phyloP scores from a whole-genome alignment of 92 coral and sea anemone genomes.

The Epizoanthus rinbou region DNA sequence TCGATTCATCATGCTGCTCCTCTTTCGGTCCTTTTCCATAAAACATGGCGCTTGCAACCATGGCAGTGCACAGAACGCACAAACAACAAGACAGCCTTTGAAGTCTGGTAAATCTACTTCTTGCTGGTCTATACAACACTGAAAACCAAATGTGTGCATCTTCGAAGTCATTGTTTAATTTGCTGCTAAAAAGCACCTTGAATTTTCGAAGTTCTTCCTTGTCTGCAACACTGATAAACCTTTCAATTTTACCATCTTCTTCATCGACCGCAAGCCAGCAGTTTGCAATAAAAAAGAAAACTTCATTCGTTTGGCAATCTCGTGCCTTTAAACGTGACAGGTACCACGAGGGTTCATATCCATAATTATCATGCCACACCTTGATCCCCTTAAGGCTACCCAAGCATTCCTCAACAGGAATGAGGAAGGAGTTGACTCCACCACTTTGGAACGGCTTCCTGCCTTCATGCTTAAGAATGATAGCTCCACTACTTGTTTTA shows the following conservation, averaged over 20 bases:
- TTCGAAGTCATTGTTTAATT: constrained; percentile 55
- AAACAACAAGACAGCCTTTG: constrained; percentile 79
- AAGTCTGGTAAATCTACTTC: constrained; percentile 77
- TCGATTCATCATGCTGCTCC: constrained; percentile 53
- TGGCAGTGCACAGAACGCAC: constrained; percentile 62
- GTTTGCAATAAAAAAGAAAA: constrained; percentile 59
- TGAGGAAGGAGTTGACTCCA: constrained; percentile 61
- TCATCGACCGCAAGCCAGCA: constrained; percentile 72
- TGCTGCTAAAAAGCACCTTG: constrained; percentile 56
- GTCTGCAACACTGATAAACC: constrained; percentile 50
- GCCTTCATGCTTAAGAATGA: constrained; percentile 44
- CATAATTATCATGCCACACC: constrained; percentile 74
- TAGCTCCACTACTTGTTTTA: constrained; percentile 42
- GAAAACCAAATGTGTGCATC: constrained; percentile 83
- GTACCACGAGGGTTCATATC: constrained; percentile 67
- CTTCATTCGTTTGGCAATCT: constrained; percentile 64
- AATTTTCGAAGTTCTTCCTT: constrained; percentile 59
- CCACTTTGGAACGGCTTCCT: constrained; percentile 61
- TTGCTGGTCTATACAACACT: constrained; percentile 58
- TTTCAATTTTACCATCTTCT: constrained; percentile 62
- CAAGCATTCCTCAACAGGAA: constrained; percentile 50
- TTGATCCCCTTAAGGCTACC: constrained; percentile 60
- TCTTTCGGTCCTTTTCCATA: constrained; percentile 60
- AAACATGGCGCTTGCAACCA: constrained; percentile 83
- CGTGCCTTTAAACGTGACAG: constrained; percentile 49